These are phyloP conservation scores for Popillia japonica DNA, from an alignment of 1,140 invertebrate species.

Conservation along the genomic window DNA sequence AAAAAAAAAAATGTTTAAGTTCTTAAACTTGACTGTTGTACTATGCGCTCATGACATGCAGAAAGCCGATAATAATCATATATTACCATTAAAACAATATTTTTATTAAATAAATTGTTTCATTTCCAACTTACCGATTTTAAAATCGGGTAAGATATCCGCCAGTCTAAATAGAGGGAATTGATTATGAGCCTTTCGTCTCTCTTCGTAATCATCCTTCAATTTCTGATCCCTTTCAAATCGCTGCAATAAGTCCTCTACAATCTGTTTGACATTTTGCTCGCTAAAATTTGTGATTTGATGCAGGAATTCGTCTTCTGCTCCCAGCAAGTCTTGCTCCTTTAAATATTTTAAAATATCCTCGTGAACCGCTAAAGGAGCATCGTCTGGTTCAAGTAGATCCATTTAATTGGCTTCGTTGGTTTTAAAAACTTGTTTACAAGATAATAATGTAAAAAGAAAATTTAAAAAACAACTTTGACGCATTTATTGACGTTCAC, in stretches of 20 bases:
- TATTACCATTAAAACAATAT: conserved; percentile 26
- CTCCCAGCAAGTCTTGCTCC: neutral
- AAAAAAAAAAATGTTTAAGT: too few species aligned
- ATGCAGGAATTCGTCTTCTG: neutral
- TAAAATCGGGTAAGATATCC: conserved; percentile 40
- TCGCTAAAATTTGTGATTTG: conserved; percentile 34
- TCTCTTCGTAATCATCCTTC: conserved; percentile 42
- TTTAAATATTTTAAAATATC: conserved; percentile 38
- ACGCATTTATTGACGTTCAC: too few species aligned
- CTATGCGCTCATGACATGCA: neutral
- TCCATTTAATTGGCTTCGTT: conserved; percentile 11
- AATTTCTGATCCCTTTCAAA: conserved; percentile 37
- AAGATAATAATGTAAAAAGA: neutral
- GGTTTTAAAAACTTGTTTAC: neutral
- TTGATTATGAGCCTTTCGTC: conserved; percentile 44
- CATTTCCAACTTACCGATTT: conserved; percentile 41
- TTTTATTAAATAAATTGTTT: conserved; percentile 34
- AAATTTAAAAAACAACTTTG: neutral
- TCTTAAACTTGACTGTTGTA: neutral
- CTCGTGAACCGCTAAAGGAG: conserved; percentile 25
- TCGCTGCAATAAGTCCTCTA: conserved; percentile 40
- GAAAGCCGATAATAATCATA: neutral
- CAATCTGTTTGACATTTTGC: conserved; percentile 30
- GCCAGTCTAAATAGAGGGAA: conserved; percentile 43
- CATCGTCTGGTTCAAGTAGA: conserved; percentile 2